These are phyloP conservation scores for Drosophila fuyamai DNA, from an alignment of 1,140 invertebrate genomes.

Conservation along the genomic window DNA sequence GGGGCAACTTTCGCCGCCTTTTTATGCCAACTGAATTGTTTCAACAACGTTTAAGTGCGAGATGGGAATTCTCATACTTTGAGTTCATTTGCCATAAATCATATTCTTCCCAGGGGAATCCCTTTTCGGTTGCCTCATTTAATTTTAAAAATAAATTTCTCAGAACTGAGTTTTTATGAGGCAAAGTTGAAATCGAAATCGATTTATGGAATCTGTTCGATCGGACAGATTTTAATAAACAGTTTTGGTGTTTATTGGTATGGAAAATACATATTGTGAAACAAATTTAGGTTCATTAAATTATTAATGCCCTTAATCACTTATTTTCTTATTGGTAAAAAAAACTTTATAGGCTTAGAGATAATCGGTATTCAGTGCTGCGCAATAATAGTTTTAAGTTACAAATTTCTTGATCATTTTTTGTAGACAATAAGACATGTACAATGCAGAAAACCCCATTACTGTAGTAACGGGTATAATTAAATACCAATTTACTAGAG, in stretches of 20 bases:
- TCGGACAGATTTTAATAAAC: background rate
- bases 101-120: constrained; percentile 7
- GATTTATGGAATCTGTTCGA: too few species aligned
- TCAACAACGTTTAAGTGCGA: constrained; percentile 24
- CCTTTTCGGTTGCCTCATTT: background rate
- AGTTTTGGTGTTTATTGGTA: background rate
- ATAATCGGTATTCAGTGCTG: too few species aligned
- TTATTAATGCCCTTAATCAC: background rate
- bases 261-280: background rate
- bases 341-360: too few species aligned
- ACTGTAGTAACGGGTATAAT: too few species aligned
- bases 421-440: too few species aligned
- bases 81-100: constrained; percentile 49
- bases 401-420: too few species aligned
- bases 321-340: background rate
- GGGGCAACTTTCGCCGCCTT: constrained; percentile 23
- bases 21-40: constrained; percentile 38
- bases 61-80: constrained; percentile 39
- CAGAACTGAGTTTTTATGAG: background rate
- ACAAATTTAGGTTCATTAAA: too few species aligned
- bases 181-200: too few species aligned
- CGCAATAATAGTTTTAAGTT: too few species aligned
- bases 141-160: constrained; percentile 7
- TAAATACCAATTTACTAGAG: background rate
- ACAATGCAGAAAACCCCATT: too few species aligned